phyloP scores from a whole-genome alignment of 2,113 vertebrate species.

The human region GRCh38 chr15:86316001-86316500 shows the following conservation, averaged over 20 bases:
- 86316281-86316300: neutral
- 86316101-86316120: neutral
- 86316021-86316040: neutral
- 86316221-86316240: neutral
- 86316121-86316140: neutral
- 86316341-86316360: neutral
- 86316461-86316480: neutral
- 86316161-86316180: neutral
- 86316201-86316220: neutral
- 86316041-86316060: neutral
- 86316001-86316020: neutral
- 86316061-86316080: neutral
- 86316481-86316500: neutral
- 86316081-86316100: neutral
- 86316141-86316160: neutral
- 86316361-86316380: neutral
- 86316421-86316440: accelerated
- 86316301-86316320: neutral
- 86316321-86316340: neutral
- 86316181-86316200: neutral
- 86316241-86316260: neutral
- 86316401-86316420: accelerated
- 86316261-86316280: neutral
- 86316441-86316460: neutral
- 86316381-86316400: neutral